These are phyloP conservation scores for Oscheius myriophilus DNA, from an alignment of 2,888 invertebrate species.

Conservation along the genomic window DNA sequence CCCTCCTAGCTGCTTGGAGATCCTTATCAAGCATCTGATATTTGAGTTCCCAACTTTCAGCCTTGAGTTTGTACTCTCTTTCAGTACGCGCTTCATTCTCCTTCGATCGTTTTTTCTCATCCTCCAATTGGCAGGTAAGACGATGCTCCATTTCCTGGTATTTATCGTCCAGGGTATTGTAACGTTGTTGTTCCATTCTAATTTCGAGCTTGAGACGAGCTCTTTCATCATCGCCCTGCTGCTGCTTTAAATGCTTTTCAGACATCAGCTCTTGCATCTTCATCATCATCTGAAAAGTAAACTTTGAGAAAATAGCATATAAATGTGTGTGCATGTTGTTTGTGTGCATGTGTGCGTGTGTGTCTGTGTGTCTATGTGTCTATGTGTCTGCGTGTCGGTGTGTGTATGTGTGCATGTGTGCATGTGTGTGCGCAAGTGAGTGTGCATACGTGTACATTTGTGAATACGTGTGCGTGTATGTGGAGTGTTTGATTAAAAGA, in stretches of 20 bases:
- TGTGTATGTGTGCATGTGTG: no score
- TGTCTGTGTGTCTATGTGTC: no score
- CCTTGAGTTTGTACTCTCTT: slow-evolving; percentile 66
- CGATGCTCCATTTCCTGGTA: slow-evolving; percentile 57
- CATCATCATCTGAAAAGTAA: slow-evolving; percentile 18
- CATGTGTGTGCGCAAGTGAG: no score
- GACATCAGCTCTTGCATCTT: slow-evolving; percentile 61
- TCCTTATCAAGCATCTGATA: slow-evolving; percentile 64
- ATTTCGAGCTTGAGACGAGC: slow-evolving; percentile 66
- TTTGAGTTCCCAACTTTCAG: slow-evolving; percentile 56
- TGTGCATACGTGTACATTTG: no score
- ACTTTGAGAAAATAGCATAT: not conserved
- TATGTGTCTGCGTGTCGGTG: no score
- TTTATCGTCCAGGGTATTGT: slow-evolving; percentile 67
- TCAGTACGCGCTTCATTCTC: slow-evolving; percentile 57
- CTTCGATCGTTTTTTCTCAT: slow-evolving; percentile 57
- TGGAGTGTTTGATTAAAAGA: no score
- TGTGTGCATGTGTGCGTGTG: no score
- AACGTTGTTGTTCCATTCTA: slow-evolving; percentile 66
- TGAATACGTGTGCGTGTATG: no score
- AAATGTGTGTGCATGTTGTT: no score
- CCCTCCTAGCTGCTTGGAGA: slow-evolving; percentile 37
- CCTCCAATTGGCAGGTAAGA: slow-evolving; percentile 60
- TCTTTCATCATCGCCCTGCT: slow-evolving; percentile 58
- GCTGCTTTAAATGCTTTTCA: slow-evolving; percentile 62